Base-by-base conservation (phyloP, 2,113 vertebrate species). In the Apeltes quadracus region DNA sequence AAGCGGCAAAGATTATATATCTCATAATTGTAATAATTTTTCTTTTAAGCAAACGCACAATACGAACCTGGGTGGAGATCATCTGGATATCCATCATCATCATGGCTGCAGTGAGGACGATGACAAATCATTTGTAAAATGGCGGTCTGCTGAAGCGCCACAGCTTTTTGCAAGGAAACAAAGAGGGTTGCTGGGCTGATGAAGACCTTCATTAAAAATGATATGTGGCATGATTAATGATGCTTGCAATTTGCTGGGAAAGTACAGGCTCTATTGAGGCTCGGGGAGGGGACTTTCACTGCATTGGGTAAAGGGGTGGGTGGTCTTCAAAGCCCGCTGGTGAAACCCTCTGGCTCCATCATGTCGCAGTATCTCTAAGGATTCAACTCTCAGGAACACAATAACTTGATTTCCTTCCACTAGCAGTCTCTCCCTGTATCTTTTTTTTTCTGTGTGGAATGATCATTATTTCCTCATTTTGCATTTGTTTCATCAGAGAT, bases 141-240 rank as follows among this genome's bases (percentile, higher is more conserved):
- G 67, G 39, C 59, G 79, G 63, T 46, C 62, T 81, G 75, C 82
- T 75, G 78, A 68, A 76, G 79, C 58, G 55, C 61, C 25, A 50
- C 64, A 83, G 75, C 20, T 53, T 69, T 84, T 87, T 87, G 82
- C 82, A 72, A 22, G n/a, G 78, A 87, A 90, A 88, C 76, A 89
- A 86, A 89, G 74, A 51, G n/a, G 22, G 59, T 50, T 63, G 23
- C 56, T 61, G 54, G 59, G 64, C 75, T 62, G 73, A 85, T 71
- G 83, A 65, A 84, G 86, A 76, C 87, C 82, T 90, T 91, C 83
- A 86, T 92, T 91, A 90, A 90, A 93, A 89, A 79, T 84, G 83
- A 82, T 86, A 87, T 93, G 89, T 89, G 87, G 74, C 75, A 84
- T 92, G 91, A 93, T 92, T 92, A 90, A 93, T 92, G 91, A 85